These are phyloP conservation scores for Eulacestoma nigropectus DNA, from an alignment of 2,113 vertebrate genomes.

Conservation along the genomic window DNA sequence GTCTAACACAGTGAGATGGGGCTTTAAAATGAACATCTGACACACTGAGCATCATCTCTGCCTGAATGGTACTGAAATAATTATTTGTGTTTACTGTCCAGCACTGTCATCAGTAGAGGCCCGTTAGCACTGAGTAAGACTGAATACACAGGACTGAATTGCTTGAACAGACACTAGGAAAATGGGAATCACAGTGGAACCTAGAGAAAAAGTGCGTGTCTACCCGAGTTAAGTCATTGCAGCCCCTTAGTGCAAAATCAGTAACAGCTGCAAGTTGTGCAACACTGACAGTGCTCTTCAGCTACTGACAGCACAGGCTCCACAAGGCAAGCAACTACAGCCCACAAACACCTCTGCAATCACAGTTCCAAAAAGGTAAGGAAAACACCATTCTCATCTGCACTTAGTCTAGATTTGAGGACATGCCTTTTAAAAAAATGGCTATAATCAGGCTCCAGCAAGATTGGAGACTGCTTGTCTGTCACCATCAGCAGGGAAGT, in stretches of 20 bases:
- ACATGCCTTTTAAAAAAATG: rapidly evolving
- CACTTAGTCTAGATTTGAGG: neutral
- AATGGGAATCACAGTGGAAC: neutral
- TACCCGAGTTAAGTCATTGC: rapidly evolving
- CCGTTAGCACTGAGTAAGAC: neutral
- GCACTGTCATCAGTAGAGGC: neutral
- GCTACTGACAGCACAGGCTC: neutral
- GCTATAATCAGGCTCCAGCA: neutral
- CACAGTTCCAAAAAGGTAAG: neutral
- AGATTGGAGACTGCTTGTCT: neutral
- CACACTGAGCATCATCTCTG: neutral
- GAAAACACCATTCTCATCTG: neutral
- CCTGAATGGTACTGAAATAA: neutral
- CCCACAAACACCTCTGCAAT: neutral
- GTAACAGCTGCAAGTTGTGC: neutral
- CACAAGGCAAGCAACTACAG: neutral
- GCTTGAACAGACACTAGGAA: neutral
- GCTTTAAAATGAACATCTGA: neutral
- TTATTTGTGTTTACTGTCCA: neutral
- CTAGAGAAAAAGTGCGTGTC: neutral
- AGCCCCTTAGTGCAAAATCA: neutral
- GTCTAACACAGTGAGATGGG: neutral
- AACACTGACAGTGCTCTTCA: neutral
- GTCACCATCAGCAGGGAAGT: neutral
- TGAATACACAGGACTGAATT: neutral